A percentile compares a stretch with the other conserved stretches of the same genome.
Conservation (phyloP, 2,888 invertebrate genomes). For the Orthosia cruda region DNA sequence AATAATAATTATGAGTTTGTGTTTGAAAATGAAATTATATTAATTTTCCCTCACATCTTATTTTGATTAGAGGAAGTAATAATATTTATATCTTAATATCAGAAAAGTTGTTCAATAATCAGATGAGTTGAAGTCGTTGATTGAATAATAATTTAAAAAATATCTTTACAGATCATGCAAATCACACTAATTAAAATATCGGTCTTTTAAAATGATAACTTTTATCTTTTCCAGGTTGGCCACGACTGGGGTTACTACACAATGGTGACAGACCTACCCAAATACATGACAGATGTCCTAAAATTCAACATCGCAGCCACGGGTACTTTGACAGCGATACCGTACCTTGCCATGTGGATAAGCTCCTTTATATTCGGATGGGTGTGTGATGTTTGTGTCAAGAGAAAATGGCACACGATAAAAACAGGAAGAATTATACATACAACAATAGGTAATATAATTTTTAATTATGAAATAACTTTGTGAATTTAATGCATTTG, state of each 20-base stretch:
- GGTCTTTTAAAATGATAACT: neutral
- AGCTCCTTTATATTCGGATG: slow-evolving; percentile 93
- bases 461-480: neutral
- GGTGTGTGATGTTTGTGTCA: slow-evolving; percentile 93
- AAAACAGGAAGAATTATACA: slow-evolving; percentile 93
- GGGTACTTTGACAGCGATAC: slow-evolving; percentile 93
- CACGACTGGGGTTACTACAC: slow-evolving; percentile 94
- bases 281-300: slow-evolving; percentile 93
- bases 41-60: neutral
- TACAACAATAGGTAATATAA: slow-evolving; percentile 93
- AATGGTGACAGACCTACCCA: slow-evolving; percentile 94
- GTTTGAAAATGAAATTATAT: too few relatives aligned
- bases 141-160: neutral
- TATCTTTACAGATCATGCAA: too few relatives aligned
- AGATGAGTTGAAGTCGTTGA: too few relatives aligned
- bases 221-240: slow-evolving; percentile 80
- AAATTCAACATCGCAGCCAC: slow-evolving; percentile 93
- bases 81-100: neutral
- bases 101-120: too few relatives aligned
- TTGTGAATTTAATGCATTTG: too few relatives aligned
- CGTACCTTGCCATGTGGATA: slow-evolving; percentile 94
- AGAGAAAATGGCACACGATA: slow-evolving; percentile 91
- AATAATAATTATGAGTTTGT: too few relatives aligned
- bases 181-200: too few relatives aligned
- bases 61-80: neutral